Conservation (phyloP, 2,888 invertebrate species). For the Onchidella celtica region DNA sequence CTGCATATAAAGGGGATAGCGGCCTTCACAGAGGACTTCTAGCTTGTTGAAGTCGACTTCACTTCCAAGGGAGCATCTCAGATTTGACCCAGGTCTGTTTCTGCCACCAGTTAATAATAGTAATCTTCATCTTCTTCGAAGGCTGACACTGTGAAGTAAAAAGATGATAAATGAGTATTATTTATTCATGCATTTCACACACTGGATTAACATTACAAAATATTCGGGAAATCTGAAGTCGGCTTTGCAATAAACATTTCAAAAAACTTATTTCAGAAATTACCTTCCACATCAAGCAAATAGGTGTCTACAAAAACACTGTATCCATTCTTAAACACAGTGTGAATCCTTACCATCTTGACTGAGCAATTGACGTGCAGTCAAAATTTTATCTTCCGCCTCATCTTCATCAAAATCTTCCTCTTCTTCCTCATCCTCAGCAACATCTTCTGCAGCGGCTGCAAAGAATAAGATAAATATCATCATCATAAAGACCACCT, state of each 20-base stretch:
- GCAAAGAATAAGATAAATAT: neutral
- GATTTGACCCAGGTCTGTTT: no score
- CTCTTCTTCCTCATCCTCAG: conserved; percentile 39
- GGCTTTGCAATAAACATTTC: no score
- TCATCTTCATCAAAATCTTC: conserved; percentile 45
- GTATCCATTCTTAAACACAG: neutral
- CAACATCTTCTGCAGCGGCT: conserved; percentile 19
- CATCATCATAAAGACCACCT: neutral
- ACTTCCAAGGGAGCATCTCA: no score
- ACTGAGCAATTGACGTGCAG: conserved; percentile 33
- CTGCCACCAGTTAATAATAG: no score
- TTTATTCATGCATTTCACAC: no score
- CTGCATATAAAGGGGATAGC: no score
- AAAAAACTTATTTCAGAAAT: no score
- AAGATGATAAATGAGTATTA: neutral
- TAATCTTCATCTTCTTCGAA: conserved; percentile 26
- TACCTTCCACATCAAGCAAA: no score
- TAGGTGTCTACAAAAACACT: neutral
- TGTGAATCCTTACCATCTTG: conserved; percentile 35
- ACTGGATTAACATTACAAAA: no score
- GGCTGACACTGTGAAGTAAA: conserved; percentile 18
- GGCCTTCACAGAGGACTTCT: no score
- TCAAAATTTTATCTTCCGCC: conserved; percentile 38
- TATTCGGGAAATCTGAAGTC: no score
- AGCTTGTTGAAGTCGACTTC: no score